Evolutionary conservation across 2,888 invertebrate genomes (phyloP).

Genomic region (Phytoseiulus persimilis): DNA sequence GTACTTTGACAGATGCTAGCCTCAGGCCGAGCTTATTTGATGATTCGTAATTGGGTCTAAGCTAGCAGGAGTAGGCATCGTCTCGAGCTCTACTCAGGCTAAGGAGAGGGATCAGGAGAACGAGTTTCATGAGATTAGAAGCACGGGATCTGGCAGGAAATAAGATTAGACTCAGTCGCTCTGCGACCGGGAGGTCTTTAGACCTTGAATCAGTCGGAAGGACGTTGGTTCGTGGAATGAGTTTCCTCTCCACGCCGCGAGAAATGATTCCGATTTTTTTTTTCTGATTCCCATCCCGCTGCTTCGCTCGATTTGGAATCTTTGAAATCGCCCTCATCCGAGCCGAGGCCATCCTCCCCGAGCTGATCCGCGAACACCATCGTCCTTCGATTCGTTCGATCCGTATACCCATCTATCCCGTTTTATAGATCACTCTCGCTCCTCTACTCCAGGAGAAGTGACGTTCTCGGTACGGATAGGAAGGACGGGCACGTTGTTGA

Average conservation of each 20-base stretch:
- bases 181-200: not conserved
- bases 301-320: not conserved
- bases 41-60: not conserved
- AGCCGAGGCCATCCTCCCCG: not conserved
- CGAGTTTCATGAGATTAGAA: not conserved
- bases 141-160: not conserved
- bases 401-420: not conserved
- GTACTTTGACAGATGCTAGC: not conserved
- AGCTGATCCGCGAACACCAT: not conserved
- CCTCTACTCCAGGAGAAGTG: not conserved
- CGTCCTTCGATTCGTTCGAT: not conserved
- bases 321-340: not conserved
- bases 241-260: not conserved
- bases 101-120: too few relatives aligned
- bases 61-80: not conserved
- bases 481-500: not conserved
- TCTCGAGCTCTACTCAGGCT: not conserved
- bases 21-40: not conserved
- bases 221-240: not conserved
- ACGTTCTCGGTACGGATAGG: not conserved
- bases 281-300: not conserved
- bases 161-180: not conserved
- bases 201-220: not conserved
- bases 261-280: not conserved
- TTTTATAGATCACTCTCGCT: not conserved